Evolutionary conservation across 2,113 vertebrate species (phyloP).

Genomic region (Gymnogyps californianus): DNA sequence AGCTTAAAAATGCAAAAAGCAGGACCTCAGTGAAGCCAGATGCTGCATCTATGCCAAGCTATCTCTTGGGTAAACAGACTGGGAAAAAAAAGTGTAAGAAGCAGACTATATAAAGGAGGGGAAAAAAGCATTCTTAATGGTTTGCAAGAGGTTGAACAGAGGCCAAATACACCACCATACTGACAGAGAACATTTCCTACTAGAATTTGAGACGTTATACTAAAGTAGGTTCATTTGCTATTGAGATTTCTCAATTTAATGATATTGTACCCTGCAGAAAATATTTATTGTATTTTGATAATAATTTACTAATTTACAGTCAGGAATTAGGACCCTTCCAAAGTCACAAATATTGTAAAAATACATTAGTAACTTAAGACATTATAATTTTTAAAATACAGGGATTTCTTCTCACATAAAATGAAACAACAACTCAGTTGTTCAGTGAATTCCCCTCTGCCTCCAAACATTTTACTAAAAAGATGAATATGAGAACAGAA

Average conservation of each 20-base stretch:
- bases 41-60: neutral
- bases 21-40: neutral
- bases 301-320: conserved; percentile 37
- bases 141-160: conserved; percentile 3
- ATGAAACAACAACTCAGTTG: conserved; percentile 54
- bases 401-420: conserved; percentile 41
- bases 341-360: conserved; percentile 24
- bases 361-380: neutral
- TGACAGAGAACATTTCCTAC: conserved; percentile 25
- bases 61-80: conserved; percentile 22
- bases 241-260: conserved; percentile 40
- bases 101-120: neutral
- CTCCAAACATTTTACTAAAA: conserved; percentile 24
- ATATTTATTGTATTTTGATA: conserved; percentile 48
- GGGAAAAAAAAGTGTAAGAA: neutral
- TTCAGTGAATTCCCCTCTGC: conserved; percentile 32
- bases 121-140: neutral
- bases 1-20: conserved; percentile 34
- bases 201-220: neutral
- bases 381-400: conserved; percentile 54
- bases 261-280: neutral
- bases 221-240: conserved; percentile 7
- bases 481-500: conserved; percentile 60
- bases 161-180: neutral
- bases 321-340: neutral